Evolutionary conservation across 2,113 vertebrate genomes (phyloP).

Genomic region (Synchiropus splendidus): DNA sequence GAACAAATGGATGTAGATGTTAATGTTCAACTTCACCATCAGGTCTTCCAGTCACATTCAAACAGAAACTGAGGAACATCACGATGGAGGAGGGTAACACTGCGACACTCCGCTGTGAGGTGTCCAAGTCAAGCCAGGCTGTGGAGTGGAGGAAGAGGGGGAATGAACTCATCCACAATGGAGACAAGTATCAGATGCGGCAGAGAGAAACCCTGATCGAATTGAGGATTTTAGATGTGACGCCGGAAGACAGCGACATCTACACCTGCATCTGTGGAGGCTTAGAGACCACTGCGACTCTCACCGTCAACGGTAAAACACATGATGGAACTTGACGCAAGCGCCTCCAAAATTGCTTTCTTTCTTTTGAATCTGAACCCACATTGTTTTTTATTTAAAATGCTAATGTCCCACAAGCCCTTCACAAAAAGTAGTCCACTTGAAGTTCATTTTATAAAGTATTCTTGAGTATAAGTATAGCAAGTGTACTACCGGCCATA

Average conservation of each 20-base stretch:
- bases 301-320: slow-evolving; percentile 59
- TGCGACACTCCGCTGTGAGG: slow-evolving; percentile 71
- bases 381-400: no score
- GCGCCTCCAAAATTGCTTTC: no score
- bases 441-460: no score
- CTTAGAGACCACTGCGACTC: slow-evolving; percentile 57
- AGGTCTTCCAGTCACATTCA: slow-evolving; percentile 74
- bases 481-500: no score
- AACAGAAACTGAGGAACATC: slow-evolving; percentile 73
- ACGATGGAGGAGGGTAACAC: slow-evolving; percentile 72
- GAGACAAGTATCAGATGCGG: slow-evolving; percentile 67
- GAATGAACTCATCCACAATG: slow-evolving; percentile 57
- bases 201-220: slow-evolving; percentile 63
- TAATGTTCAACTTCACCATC: no score
- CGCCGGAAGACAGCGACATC: slow-evolving; percentile 62
- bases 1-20: no score
- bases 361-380: no score
- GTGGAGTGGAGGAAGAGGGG: slow-evolving; percentile 79
- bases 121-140: slow-evolving; percentile 62
- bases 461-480: no score
- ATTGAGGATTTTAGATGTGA: slow-evolving; percentile 66
- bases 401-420: no score
- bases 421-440: no score
- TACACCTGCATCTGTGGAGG: slow-evolving; percentile 63
- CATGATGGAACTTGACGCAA: neutral